Evolutionary conservation across 2,113 vertebrate species (phyloP).

Genomic region (Pluvianellus socialis): DNA sequence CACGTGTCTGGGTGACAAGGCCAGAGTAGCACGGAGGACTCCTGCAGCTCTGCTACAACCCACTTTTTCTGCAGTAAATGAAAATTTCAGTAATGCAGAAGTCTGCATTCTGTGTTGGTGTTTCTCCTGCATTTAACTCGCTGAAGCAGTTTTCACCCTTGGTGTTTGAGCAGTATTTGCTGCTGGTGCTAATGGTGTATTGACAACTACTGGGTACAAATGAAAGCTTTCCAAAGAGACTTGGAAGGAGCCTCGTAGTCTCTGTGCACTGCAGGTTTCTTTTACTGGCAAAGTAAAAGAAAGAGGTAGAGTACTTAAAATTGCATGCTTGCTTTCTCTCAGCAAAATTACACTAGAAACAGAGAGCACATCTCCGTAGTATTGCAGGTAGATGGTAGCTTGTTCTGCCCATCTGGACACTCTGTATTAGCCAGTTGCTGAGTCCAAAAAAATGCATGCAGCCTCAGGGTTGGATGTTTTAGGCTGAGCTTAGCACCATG

Average conservation of each 20-base stretch:
- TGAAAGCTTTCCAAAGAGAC: background rate
- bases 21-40: fast-evolving
- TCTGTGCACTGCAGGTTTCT: background rate
- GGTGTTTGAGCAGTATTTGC: background rate
- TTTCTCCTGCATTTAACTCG: background rate
- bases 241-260: background rate
- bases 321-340: background rate
- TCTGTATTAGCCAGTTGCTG: background rate
- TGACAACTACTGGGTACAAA: background rate
- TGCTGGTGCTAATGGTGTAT: background rate
- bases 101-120: background rate
- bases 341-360: background rate
- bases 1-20: background rate
- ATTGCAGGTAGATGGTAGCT: background rate
- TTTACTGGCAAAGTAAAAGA: background rate
- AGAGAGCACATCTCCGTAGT: background rate
- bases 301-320: background rate
- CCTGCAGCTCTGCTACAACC: background rate
- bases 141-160: background rate
- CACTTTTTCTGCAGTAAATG: background rate
- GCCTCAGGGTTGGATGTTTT: background rate
- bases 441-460: fast-evolving
- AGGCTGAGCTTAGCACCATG: background rate
- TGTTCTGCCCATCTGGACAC: background rate
- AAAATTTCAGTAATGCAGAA: background rate